Conservation (phyloP, 2,797 vertebrate genomes). For the Amazona ochrocephala region DNA sequence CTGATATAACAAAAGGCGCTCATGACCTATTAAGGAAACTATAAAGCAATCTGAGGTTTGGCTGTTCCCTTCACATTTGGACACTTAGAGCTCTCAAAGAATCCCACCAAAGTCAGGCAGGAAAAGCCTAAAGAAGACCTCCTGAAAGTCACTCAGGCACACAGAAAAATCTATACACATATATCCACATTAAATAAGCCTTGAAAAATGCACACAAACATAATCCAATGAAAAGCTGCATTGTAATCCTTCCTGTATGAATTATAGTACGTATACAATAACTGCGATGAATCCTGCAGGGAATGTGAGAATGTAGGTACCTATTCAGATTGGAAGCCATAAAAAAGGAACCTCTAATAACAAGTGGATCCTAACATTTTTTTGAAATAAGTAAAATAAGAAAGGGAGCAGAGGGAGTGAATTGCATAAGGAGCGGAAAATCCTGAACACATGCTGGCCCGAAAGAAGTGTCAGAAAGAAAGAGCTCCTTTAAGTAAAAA, state of each 20-base stretch:
- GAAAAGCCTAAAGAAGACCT: not conserved
- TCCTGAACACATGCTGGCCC: slow-evolving; percentile 69
- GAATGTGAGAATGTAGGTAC: slow-evolving; percentile 38
- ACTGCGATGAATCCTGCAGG: slow-evolving; percentile 13
- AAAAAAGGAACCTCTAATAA: slow-evolving; percentile 44
- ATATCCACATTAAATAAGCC: not conserved
- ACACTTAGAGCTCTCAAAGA: not conserved
- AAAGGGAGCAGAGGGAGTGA: slow-evolving; percentile 48
- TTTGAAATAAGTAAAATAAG: slow-evolving; percentile 48
- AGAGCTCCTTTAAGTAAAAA: slow-evolving; percentile 62
- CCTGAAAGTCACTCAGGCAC: not conserved
- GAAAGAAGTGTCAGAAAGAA: slow-evolving; percentile 54
- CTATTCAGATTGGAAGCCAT: slow-evolving; percentile 38
- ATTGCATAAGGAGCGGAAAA: slow-evolving; percentile 47
- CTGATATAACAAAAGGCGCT: not conserved
- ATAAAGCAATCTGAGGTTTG: not conserved
- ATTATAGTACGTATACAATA: slow-evolving; percentile 6
- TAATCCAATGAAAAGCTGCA: not conserved
- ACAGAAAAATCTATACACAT: not conserved
- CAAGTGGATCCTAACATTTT: slow-evolving; percentile 42
- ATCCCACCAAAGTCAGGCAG: not conserved
- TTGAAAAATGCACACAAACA: slow-evolving; percentile 28
- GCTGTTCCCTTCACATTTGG: not conserved
- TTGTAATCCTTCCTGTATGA: slow-evolving; percentile 11
- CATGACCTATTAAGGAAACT: not conserved